Conservation (phyloP, 2,797 vertebrate species). For the Myiotriccus ornatus region DNA sequence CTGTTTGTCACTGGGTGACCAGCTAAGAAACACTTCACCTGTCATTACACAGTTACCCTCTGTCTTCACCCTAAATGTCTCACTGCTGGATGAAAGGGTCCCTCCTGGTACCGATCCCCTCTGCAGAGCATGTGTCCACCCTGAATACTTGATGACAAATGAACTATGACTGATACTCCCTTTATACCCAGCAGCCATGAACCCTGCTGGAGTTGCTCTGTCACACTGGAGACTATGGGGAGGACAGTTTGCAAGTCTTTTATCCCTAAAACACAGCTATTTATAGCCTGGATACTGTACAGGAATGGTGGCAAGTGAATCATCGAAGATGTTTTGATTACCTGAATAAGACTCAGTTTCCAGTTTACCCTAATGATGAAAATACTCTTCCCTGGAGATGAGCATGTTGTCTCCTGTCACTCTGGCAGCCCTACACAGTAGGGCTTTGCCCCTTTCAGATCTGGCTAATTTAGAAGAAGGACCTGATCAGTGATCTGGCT, state of each 20-base stretch:
- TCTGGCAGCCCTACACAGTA: background rate
- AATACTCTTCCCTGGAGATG: background rate
- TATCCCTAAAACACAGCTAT: background rate
- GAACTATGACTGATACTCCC: background rate
- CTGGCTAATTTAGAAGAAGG: background rate
- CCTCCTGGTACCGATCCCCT: background rate
- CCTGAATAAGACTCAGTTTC: conserved; percentile 43
- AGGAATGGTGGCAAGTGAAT: conserved; percentile 36
- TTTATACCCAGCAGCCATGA: background rate
- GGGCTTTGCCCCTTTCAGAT: background rate
- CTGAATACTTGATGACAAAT: background rate
- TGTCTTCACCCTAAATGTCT: background rate
- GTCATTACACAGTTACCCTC: background rate
- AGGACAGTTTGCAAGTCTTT: background rate
- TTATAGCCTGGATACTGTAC: conserved; percentile 14
- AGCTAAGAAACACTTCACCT: background rate
- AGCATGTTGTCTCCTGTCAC: background rate
- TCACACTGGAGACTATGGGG: background rate
- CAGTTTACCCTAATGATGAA: background rate
- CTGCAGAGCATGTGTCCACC: background rate
- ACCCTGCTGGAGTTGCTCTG: background rate
- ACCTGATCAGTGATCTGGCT: background rate
- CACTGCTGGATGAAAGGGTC: background rate
- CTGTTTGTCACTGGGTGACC: background rate
- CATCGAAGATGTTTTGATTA: conserved; percentile 46